phyloP scores from a whole-genome alignment of 2,797 vertebrate species.

The Danio choprae region DNA sequence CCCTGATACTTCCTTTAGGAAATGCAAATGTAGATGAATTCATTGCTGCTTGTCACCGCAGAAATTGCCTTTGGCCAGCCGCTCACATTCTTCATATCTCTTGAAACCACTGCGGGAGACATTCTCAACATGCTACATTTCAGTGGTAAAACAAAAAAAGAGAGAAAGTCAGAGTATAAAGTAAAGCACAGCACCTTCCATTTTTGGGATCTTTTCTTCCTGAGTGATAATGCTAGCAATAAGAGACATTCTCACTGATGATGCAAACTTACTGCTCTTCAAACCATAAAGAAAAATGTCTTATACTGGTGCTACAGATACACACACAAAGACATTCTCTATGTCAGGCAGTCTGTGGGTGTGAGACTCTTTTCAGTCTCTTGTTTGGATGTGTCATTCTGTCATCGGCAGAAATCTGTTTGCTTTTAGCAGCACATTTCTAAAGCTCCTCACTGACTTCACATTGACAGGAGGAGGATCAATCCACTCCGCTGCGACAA shows the following conservation, averaged over 20 bases:
- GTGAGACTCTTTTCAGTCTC: conserved; percentile 2
- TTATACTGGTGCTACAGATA: background rate
- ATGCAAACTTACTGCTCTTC: background rate
- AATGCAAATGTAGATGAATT: conserved; percentile 19
- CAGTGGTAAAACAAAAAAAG: background rate
- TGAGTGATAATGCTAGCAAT: background rate
- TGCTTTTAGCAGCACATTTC: conserved; percentile 15
- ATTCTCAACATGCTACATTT: background rate
- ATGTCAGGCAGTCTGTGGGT: background rate
- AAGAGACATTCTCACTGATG: background rate
- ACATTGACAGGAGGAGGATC: conserved; percentile 10
- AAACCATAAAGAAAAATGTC: background rate
- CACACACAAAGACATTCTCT: conserved; percentile 3
- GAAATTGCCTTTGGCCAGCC: conserved; percentile 17
- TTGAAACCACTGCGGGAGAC: background rate
- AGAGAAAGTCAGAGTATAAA: background rate
- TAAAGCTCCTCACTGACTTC: conserved; percentile 16
- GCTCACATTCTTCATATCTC: conserved; percentile 6
- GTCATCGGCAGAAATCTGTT: conserved; percentile 27
- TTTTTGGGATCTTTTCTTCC: background rate
- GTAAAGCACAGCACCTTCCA: background rate
- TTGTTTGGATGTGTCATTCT: conserved; percentile 32
- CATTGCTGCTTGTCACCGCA: background rate
- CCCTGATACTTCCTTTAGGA: background rate
- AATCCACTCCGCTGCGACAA: conserved; percentile 10